Percentiles rank a stretch among this genome's conserved stretches.
Conservation (phyloP, 2,113 vertebrate species). For the Dolichotis patagonum region DNA sequence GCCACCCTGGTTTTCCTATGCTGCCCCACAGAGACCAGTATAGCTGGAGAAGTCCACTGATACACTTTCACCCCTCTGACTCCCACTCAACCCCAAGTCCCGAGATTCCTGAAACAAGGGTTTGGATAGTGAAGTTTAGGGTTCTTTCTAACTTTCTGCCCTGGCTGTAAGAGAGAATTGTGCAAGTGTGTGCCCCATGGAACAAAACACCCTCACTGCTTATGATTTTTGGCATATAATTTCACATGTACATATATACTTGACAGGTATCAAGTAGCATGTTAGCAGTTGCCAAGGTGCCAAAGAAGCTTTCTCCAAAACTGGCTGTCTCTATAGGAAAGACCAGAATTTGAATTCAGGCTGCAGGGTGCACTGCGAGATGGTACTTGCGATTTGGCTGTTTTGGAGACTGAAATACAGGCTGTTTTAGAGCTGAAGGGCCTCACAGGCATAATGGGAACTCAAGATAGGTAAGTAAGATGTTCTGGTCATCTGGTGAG, state of each 20-base stretch:
- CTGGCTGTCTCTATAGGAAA: not conserved
- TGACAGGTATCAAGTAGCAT: not conserved
- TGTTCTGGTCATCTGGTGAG: not conserved
- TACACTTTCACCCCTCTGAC: fast-evolving
- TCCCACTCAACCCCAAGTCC: not conserved
- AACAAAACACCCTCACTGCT: not conserved
- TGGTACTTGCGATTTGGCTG: fast-evolving
- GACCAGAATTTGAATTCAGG: not conserved
- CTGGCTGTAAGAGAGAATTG: not conserved
- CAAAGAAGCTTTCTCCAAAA: not conserved
- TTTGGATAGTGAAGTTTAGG: not conserved
- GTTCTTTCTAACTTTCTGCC: not conserved
- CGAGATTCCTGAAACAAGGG: not conserved
- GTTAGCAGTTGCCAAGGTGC: not conserved
- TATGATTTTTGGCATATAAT: not conserved
- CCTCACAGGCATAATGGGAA: not conserved
- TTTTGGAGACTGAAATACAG: not conserved
- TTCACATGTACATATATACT: not conserved
- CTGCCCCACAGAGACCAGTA: no score
- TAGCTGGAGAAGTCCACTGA: not conserved
- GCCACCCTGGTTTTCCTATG: fast-evolving
- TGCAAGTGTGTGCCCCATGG: fast-evolving
- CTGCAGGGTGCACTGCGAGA: fast-evolving
- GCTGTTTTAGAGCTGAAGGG: not conserved
- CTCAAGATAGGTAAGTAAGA: not conserved